phyloP scores from a whole-genome alignment of 2,113 vertebrate genomes.

The Aphyosemion australe region DNA sequence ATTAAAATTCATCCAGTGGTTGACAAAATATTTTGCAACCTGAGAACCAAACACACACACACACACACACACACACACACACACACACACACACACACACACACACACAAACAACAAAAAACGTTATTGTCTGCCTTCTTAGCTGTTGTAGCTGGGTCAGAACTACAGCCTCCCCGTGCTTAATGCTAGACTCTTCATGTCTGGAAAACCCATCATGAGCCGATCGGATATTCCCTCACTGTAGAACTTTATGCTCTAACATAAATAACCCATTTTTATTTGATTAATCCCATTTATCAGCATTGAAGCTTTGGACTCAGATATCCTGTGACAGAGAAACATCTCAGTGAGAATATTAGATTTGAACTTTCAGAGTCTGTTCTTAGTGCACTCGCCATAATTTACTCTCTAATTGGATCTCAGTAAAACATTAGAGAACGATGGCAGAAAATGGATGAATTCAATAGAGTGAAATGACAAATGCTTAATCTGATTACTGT shows the following conservation, averaged over 20 bases:
- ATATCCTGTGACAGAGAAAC: slow-evolving; percentile 1
- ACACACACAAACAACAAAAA: too few species aligned
- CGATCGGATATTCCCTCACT: not conserved
- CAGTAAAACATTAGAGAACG: not conserved
- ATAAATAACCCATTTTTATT: not conserved
- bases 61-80: too few species aligned
- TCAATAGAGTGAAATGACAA: slow-evolving; percentile 16
- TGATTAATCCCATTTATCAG: not conserved
- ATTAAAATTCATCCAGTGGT: too few species aligned
- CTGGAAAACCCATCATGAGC: not conserved
- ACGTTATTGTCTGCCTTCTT: too few species aligned
- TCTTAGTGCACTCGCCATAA: not conserved
- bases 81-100: too few species aligned
- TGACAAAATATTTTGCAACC: too few species aligned
- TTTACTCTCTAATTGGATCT: slow-evolving; percentile 15
- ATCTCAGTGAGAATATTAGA: slow-evolving; percentile 4
- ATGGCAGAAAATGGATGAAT: not conserved
- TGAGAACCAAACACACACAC: too few species aligned
- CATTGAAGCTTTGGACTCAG: not conserved
- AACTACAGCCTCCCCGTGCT: too few species aligned
- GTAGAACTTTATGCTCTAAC: not conserved
- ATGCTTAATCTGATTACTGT: slow-evolving; percentile 1
- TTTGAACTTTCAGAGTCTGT: not conserved
- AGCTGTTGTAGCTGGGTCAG: too few species aligned
- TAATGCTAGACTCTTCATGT: not conserved